Evolutionary conservation across 2,888 invertebrate genomes (phyloP), one percentile per base, ranked within the genome.

Genomic region (Cylloceria caligata): DNA sequence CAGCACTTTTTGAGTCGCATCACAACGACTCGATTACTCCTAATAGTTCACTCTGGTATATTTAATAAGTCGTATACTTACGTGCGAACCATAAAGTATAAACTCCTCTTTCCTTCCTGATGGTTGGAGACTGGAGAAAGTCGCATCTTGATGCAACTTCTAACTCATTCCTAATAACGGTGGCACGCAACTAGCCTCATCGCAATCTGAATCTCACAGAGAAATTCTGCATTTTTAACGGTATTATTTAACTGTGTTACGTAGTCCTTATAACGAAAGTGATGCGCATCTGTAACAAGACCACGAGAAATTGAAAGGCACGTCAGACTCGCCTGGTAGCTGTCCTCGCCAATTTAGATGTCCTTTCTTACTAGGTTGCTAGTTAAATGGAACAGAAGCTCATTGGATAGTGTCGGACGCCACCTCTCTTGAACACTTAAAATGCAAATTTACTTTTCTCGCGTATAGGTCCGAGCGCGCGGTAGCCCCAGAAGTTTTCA

Each of bases 381-480:
- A 57, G 52, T 52, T 65, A 81, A 87, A 84, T 85, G 85, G 81
- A 80, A 84, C 84, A 83, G 82, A 84, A 84, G 71, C 80, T 82
- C 80, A 24, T 24, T n/a, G 74, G 47, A 68, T 65, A 65, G 65
- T 78, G 83, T 57, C 69, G 52, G n/a, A 19, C 60, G 52, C 47
- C n/a, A 69, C 27, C 57, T 24, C 65, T 72, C 45, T 11, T 19
- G 13, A 49, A 42, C 67, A 30, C 71, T 88, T 88, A 87, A 88
- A 85, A 88, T 87, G 87, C 83, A 88, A 87, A 89, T 88, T 79
- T 73, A 72, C 73, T 78, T 80, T 77, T 64, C 77, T 78, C 83
- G 85, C 80, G 69, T 7, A 24, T 24, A 27, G 7, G 36, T 9
- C 52, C 11, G 42, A 16, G 34, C 55, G 69, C 39, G 64, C 42